A percentile compares a stretch with the other conserved stretches of the same genome.
Evolutionary conservation across 2,888 invertebrate species (phyloP).

Genomic region (Orthonevra nobilis): DNA sequence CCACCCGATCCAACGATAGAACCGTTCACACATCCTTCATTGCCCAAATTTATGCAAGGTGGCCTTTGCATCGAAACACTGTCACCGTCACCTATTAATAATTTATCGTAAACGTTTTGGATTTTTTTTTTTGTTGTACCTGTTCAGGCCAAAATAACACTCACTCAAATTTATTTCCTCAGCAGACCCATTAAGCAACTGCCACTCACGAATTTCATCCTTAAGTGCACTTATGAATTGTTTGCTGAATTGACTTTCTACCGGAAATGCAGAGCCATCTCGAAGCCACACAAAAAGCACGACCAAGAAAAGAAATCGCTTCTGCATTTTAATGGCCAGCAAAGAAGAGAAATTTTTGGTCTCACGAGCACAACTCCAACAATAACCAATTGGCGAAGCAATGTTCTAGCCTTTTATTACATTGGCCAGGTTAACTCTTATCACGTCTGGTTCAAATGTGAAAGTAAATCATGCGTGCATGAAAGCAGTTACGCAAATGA

Average conservation of each 20-base stretch:
- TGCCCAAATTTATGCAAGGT: constrained; percentile 80
- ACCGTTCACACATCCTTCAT: constrained; percentile 82
- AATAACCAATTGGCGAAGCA: constrained; percentile 30
- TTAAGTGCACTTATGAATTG: constrained; percentile 22
- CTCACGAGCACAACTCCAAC: constrained; percentile 8
- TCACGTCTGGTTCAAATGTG: constrained; percentile 26
- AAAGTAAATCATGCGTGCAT: constrained; percentile 37
- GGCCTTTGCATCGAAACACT: constrained; percentile 17
- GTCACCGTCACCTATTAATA: constrained; percentile 2
- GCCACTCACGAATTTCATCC: constrained; percentile 23
- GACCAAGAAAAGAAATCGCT: constrained; percentile 27
- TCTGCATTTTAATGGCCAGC: constrained; percentile 25
- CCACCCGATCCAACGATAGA: constrained; percentile 81
- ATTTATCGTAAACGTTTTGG: too few species aligned
- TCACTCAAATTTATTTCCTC: constrained; percentile 23
- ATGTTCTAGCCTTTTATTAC: constrained; percentile 48
- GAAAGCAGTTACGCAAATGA: constrained; percentile 31
- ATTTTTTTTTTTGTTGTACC: too few species aligned
- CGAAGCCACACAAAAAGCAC: constrained; percentile 24
- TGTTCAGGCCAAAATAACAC: background rate
- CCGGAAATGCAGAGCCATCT: constrained; percentile 22
- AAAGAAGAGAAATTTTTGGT: background rate
- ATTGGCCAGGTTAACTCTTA: constrained; percentile 18
- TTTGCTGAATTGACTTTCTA: constrained; percentile 17
- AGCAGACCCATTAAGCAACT: background rate